Conservation (phyloP, 1,140 invertebrate genomes). For the Zaprionus nigranus region DNA sequence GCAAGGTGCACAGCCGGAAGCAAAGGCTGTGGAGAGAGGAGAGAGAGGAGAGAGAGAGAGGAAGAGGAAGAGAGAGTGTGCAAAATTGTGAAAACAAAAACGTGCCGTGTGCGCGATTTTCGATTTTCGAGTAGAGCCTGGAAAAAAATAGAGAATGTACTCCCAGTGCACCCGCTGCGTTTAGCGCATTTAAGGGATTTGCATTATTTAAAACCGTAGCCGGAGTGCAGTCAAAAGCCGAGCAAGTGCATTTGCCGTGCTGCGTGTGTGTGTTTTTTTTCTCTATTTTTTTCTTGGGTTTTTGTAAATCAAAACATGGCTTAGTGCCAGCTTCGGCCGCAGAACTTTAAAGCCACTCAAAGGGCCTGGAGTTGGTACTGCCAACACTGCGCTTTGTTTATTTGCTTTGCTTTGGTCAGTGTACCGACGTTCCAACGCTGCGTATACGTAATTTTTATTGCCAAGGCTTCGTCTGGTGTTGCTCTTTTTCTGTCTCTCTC, state of each 20-base stretch:
- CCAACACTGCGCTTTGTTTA: conserved; percentile 62
- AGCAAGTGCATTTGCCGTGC: conserved; percentile 20
- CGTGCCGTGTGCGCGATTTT: conserved; percentile 65
- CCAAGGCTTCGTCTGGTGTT: conserved; percentile 46
- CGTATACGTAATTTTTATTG: conserved; percentile 70
- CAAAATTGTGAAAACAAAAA: conserved; percentile 48
- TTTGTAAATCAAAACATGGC: conserved; percentile 67
- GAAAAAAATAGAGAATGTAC: background rate
- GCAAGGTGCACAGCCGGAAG: conserved; percentile 36
- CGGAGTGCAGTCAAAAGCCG: conserved; percentile 59
- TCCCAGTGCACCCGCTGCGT: conserved; percentile 50
- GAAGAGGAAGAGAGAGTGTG: background rate
- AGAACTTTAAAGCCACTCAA: conserved; percentile 42
- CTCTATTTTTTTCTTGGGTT: background rate
- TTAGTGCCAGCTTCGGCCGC: conserved; percentile 40
- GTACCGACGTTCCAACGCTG: conserved; percentile 40
- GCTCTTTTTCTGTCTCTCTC: conserved; percentile 29
- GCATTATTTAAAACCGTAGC: conserved; percentile 71
- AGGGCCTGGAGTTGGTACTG: conserved; percentile 1
- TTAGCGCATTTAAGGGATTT: conserved; percentile 78
- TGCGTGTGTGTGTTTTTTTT: background rate
- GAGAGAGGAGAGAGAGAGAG: background rate
- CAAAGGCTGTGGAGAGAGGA: conserved; percentile 13
- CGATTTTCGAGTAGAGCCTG: conserved; percentile 32
- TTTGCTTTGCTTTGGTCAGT: conserved; percentile 58